Evolutionary conservation across 2,113 vertebrate species (phyloP).

Genomic region (Cisticola juncidis): DNA sequence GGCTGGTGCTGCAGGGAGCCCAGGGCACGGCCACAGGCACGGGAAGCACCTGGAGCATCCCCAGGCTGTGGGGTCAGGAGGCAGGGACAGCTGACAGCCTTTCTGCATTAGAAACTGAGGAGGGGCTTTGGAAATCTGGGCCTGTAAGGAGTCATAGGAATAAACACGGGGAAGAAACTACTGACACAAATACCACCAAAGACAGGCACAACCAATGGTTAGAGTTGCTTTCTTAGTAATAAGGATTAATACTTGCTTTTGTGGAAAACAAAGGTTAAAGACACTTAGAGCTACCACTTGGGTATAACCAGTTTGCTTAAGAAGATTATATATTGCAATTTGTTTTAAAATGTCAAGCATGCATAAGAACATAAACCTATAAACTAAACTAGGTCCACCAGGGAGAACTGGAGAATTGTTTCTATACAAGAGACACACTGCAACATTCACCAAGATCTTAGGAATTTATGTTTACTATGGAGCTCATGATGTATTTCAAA

Average conservation of each 20-base stretch:
- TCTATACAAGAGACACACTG: not conserved
- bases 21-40: fast-evolving
- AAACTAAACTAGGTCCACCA: not conserved
- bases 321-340: not conserved
- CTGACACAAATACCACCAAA: not conserved
- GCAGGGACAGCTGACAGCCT: not conserved
- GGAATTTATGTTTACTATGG: not conserved
- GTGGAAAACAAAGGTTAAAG: not conserved
- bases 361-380: not conserved
- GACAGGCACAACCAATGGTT: not conserved
- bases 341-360: not conserved
- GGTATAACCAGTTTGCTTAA: not conserved
- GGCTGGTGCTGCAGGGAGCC: not conserved
- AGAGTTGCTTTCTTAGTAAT: not conserved
- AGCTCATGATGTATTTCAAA: not conserved
- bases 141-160: not conserved
- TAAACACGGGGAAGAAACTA: not conserved
- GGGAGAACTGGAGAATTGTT: not conserved
- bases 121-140: not conserved
- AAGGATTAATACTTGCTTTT: not conserved
- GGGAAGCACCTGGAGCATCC: not conserved
- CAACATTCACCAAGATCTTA: not conserved
- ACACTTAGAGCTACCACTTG: not conserved
- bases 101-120: not conserved
- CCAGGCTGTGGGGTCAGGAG: not conserved